phyloP scores from a whole-genome alignment of 2,797 vertebrate species.

The Rhyacichthys aspro region DNA sequence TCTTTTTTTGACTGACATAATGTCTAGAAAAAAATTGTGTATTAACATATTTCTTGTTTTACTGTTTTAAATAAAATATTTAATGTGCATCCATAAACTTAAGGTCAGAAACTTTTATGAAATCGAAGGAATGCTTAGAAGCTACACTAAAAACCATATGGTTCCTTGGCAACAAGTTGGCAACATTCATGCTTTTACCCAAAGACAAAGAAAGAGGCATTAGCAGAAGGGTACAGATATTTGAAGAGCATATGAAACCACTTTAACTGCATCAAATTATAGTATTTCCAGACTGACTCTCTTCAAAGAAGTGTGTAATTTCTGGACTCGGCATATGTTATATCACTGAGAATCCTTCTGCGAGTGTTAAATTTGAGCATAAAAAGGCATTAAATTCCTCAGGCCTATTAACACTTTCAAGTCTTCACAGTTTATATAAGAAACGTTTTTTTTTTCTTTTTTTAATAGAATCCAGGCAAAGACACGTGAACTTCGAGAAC shows the following conservation, averaged over 20 bases:
- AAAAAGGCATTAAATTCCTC: not conserved
- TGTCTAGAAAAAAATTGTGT: no score
- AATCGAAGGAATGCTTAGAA: not conserved
- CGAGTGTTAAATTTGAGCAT: not conserved
- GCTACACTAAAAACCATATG: not conserved
- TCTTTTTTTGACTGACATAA: no score
- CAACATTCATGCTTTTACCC: not conserved
- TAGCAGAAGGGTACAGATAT: constrained; percentile 6
- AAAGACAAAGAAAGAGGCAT: constrained; percentile 1
- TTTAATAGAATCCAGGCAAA: constrained; percentile 92
- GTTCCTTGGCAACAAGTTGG: constrained; percentile 5
- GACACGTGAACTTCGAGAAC: constrained; percentile 89
- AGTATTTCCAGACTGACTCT: not conserved
- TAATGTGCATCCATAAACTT: no score
- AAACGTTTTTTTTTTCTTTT: not conserved
- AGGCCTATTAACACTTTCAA: not conserved
- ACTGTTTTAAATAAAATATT: not conserved
- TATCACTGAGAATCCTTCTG: not conserved
- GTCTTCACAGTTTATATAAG: not conserved
- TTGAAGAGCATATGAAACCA: constrained; percentile 2
- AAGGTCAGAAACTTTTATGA: not conserved
- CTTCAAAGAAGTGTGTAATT: not conserved
- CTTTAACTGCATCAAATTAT: constrained; percentile 1
- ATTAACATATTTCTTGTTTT: no score
- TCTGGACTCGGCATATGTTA: not conserved